Evolutionary conservation across 2,888 invertebrate species (phyloP), one percentile per base, ranked within the genome.

Genomic region (Habrosyne pyritoides): DNA sequence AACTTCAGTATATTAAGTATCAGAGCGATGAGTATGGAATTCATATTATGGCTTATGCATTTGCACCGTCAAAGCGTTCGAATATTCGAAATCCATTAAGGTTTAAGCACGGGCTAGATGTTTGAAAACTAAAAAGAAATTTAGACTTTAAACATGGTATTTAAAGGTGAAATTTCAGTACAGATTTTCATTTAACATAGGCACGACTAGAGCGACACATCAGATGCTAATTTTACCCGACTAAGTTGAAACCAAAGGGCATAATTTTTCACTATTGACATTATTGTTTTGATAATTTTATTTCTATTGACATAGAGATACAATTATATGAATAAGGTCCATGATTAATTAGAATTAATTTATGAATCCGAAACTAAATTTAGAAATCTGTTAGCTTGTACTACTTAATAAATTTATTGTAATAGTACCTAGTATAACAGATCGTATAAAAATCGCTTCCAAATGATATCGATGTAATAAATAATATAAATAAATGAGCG

Each of bases 391-490:
- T 59, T n/a, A n/a, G n/a, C n/a, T n/a, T n/a, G n/a, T n/a, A n/a
- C n/a, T n/a, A n/a, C n/a, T n/a, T n/a, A n/a, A n/a, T n/a, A n/a
- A n/a, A n/a, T 57, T 53, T 53, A 61, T 58, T 53, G 55, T 62
- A 77, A 79, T 78, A 81, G 79, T 73, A 78, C n/a, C n/a, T n/a
- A 68, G 66, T 63, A 75, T 79, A 79, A 79, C 75, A 75, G 68
- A 61, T 30, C 12, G 48, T 48, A 12, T 48, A 48, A 26, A 14
- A 48, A 47, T 24, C 47, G 22, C 10, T 47, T 24, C 26, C 24
- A 14, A 48, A 26, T 48, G 26, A 49, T 28, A 28, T 12, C 12
- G 28, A 28, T 28, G 28, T 26, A 18, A 21, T 14, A 49, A 49
- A 28, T 49, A 28, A 49, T 28, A 49, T 28, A 49, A 28, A 14